A percentile compares a stretch with the other conserved stretches of the same genome.
phyloP scores from a whole-genome alignment of 2,113 vertebrate genomes.

The Monarcha castaneiventris region DNA sequence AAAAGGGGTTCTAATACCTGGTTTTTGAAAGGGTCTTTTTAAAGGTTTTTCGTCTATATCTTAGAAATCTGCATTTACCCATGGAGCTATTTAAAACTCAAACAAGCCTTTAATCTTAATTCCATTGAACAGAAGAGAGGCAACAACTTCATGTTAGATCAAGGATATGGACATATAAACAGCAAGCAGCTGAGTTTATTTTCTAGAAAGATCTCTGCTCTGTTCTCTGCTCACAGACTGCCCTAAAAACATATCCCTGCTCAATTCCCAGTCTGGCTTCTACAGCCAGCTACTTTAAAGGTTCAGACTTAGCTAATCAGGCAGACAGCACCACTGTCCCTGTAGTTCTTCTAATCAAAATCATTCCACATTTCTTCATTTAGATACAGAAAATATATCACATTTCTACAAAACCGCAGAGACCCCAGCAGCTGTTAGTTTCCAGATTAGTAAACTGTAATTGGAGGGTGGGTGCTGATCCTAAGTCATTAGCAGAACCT shows the following conservation, averaged over 20 bases:
- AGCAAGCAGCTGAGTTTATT: not conserved
- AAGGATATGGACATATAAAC: not conserved
- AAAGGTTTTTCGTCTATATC: not conserved
- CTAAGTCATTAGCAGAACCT: not conserved
- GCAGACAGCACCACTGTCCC: not conserved
- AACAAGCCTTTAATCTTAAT: not conserved
- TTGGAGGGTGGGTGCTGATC: constrained; percentile 6
- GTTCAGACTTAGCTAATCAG: not conserved
- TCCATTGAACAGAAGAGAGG: not conserved
- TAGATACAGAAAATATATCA: not conserved
- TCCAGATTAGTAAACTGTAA: constrained; percentile 17
- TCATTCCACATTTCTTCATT: not conserved
- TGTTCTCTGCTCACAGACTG: not conserved
- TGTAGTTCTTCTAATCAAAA: not conserved
- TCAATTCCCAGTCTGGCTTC: not conserved
- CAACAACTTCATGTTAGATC: not conserved
- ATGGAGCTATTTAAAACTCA: not conserved
- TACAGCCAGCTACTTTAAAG: not conserved
- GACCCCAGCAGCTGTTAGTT: not conserved
- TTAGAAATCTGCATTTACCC: not conserved
- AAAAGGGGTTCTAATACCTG: not conserved
- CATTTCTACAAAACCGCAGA: not conserved
- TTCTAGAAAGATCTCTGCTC: not conserved
- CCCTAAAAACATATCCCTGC: not conserved
- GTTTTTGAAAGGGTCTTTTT: not conserved